Evolutionary conservation across 2,113 vertebrate genomes (phyloP).

Genomic region (Genyomyrus donnyi): DNA sequence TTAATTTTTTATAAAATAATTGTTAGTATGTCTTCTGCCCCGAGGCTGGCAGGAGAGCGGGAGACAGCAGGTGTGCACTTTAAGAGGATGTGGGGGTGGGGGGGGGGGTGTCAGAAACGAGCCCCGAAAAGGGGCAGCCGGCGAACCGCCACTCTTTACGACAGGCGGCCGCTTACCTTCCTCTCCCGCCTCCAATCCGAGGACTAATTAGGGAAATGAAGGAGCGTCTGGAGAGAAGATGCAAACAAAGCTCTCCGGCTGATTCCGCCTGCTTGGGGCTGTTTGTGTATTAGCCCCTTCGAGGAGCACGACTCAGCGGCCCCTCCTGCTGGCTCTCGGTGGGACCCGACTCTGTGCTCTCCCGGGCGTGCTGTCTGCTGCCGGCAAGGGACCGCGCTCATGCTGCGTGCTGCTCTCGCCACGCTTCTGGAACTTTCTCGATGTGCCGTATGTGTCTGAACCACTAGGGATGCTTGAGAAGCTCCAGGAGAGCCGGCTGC

Average conservation of each 20-base stretch:
- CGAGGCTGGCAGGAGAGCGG: background rate
- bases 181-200: background rate
- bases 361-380: background rate
- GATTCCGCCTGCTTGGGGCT: background rate
- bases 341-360: background rate
- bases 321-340: background rate
- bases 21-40: background rate
- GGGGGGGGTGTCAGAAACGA: background rate
- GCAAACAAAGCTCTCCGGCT: constrained; percentile 10
- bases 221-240: background rate
- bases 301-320: background rate
- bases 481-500: background rate
- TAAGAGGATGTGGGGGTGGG: background rate
- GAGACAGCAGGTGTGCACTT: background rate
- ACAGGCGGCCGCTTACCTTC: background rate
- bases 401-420: background rate
- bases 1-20: background rate
- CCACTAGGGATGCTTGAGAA: background rate
- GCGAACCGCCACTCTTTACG: background rate
- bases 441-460: background rate
- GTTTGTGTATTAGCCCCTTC: background rate
- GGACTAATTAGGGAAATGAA: constrained; percentile 15
- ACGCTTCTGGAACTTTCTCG: background rate
- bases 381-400: background rate
- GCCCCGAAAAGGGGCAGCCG: background rate